Evolutionary conservation across 2,888 invertebrate genomes (phyloP).

Genomic region (Trissoscelio sp.): DNA sequence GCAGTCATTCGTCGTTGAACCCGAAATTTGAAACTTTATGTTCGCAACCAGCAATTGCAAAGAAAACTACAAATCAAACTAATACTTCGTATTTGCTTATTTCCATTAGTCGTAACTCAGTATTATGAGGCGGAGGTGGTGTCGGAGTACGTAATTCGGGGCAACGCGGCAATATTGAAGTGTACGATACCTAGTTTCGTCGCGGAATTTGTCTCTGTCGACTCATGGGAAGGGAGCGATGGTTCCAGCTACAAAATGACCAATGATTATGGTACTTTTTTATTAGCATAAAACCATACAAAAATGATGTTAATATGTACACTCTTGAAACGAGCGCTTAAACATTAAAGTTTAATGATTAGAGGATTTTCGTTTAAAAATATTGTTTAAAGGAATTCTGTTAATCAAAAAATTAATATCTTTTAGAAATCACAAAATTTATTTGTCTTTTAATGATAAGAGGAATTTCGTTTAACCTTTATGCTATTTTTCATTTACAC

Average conservation of each 20-base stretch:
- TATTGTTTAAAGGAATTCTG: no score
- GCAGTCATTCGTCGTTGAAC: constrained; percentile 63
- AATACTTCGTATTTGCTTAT: constrained; percentile 34
- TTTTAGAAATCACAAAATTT: no score
- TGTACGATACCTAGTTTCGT: constrained; percentile 96
- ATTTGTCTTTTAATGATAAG: no score
- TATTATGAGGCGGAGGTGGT: constrained; percentile 95
- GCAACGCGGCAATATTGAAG: constrained; percentile 94
- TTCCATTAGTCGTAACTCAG: constrained; percentile 91
- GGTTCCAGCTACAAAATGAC: constrained; percentile 89
- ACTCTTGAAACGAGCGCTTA: no score
- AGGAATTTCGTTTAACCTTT: no score
- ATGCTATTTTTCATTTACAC: no score
- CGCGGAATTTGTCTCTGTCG: constrained; percentile 95
- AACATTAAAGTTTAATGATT: no score
- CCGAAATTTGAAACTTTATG: constrained; percentile 45
- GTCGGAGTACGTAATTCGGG: constrained; percentile 94
- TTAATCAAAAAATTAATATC: no score
- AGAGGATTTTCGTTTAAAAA: no score
- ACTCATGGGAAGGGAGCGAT: constrained; percentile 89
- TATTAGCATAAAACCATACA: not conserved
- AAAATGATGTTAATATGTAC: no score
- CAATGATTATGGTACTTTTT: constrained; percentile 88
- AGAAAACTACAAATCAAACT: not conserved
- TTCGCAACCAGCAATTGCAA: constrained; percentile 53